Evolutionary conservation across 2,888 invertebrate species (phyloP).

Genomic region (Drosophila mimetica): DNA sequence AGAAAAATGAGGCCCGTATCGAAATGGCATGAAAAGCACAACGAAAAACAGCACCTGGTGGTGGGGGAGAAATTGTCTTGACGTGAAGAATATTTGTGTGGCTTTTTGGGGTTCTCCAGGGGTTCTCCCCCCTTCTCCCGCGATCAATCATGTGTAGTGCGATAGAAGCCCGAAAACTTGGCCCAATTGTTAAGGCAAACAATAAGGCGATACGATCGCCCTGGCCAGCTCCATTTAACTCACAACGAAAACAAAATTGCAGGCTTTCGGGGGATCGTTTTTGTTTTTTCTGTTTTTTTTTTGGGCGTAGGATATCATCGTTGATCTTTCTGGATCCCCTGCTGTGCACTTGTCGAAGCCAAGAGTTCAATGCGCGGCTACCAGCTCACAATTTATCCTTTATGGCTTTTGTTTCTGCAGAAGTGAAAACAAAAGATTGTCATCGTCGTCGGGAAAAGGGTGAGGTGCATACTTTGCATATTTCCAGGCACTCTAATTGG

Average conservation of each 20-base stretch:
- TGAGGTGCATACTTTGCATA: conserved; percentile 58
- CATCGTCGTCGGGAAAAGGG: conserved; percentile 76
- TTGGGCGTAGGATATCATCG: conserved; percentile 43
- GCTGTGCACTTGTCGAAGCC: conserved; percentile 83
- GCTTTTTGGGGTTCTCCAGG: conserved; percentile 29
- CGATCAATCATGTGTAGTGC: conserved; percentile 58
- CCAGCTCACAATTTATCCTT: conserved; percentile 79
- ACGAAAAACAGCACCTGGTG: conserved; percentile 28
- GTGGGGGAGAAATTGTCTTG: conserved; percentile 63
- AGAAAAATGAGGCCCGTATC: conserved; percentile 80
- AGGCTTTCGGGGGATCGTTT: conserved; percentile 4
- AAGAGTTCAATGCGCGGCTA: conserved; percentile 79
- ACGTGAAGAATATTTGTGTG: conserved; percentile 32
- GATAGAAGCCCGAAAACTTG: conserved; percentile 56
- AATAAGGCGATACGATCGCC: conserved; percentile 33
- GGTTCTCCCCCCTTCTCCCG: conserved; percentile 42
- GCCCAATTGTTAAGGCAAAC: conserved; percentile 63
- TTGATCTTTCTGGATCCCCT: conserved; percentile 58
- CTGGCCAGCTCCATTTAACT: conserved; percentile 58
- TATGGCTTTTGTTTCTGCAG: conserved; percentile 79
- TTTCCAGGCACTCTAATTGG: conserved; percentile 64
- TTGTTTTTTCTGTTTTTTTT: not conserved
- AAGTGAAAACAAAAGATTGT: conserved; percentile 84
- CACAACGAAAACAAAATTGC: conserved; percentile 76
- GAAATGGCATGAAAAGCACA: conserved; percentile 79